Evolutionary conservation across 2,113 vertebrate species (phyloP), one percentile per base, ranked within the genome.

Genomic region (Daubentonia madagascariensis): DNA sequence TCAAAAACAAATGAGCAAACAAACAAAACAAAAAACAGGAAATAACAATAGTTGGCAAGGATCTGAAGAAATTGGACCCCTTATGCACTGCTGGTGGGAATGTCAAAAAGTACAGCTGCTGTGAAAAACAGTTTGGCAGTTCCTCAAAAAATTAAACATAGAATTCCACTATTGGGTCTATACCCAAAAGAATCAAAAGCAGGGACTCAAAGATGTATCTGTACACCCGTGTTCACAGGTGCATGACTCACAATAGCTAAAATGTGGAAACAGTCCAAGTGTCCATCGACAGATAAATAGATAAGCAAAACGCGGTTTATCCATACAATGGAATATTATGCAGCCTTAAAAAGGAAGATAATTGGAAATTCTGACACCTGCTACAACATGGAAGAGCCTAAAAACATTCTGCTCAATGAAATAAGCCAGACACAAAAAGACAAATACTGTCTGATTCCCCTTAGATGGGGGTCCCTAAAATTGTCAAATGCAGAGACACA

Each of bases 271-370:
- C 23, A 23, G 1, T 32, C 12, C 52, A 8, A 5, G 45, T 18
- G 6, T 13, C 85, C 1, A 4, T 9, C 92, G 4, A 0, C 0
- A 0, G 10, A 5, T 0, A 2, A 9, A n/a, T 0, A 14, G 23
- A 48, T 1, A 3, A 61, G 11, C 30, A 3, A 13, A 18, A 5
- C 1, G 18, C 8, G 28, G 45, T 13, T 2, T 18, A 20, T 10
- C 32, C 7, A 57, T 22, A 32, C 20, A 3, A 1, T 13, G 25
- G 80, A 11, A 1, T 20, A 8, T 11, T 4, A 45, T 30, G 43
- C 48, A 6, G 83, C 16, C 20, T 35, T 8, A 3, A 40, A 23
- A 5, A 63, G 6, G 20, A 76, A 23, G 23, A 14, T 6, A 73
- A 25, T 9, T 30, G 61, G 59, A 79, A 13, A n/a, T 17, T 40